Percentiles rank a stretch among this genome's conserved stretches.
phyloP scores from a whole-genome alignment of 2,113 vertebrate species.

The Lagenorhynchus albirostris region DNA sequence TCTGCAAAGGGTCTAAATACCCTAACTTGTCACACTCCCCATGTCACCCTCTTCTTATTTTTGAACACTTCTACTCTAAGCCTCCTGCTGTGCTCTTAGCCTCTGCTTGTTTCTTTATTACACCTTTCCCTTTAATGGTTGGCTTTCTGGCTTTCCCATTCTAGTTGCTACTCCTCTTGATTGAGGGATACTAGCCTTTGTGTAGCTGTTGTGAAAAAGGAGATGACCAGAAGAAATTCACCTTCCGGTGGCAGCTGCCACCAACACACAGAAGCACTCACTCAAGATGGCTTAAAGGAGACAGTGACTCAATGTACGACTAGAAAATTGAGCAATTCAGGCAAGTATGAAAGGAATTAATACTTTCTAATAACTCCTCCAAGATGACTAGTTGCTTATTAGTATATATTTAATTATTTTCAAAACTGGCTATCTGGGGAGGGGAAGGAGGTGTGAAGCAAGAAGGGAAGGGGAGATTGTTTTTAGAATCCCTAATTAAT shows the following conservation, averaged over 20 bases:
- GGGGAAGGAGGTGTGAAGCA: constrained; percentile 20
- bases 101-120: background rate
- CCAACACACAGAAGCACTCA: constrained; percentile 68
- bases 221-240: constrained; percentile 47
- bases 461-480: constrained; percentile 7
- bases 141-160: background rate
- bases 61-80: background rate
- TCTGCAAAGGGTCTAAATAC: background rate
- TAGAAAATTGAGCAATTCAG: constrained; percentile 44
- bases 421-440: constrained; percentile 29
- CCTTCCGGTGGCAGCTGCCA: constrained; percentile 44
- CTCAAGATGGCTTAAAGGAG: constrained; percentile 60
- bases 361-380: constrained; percentile 31
- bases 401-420: constrained; percentile 37
- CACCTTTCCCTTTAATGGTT: background rate
- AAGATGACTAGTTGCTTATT: constrained; percentile 10
- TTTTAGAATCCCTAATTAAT: constrained; percentile 52
- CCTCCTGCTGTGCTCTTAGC: background rate
- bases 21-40: background rate
- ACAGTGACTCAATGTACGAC: constrained; percentile 43
- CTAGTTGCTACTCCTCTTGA: background rate
- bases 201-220: background rate
- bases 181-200: background rate
- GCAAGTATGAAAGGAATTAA: constrained; percentile 31
- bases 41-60: background rate